phyloP scores from a whole-genome alignment of 2,797 vertebrate genomes.

The Varecia variegata region DNA sequence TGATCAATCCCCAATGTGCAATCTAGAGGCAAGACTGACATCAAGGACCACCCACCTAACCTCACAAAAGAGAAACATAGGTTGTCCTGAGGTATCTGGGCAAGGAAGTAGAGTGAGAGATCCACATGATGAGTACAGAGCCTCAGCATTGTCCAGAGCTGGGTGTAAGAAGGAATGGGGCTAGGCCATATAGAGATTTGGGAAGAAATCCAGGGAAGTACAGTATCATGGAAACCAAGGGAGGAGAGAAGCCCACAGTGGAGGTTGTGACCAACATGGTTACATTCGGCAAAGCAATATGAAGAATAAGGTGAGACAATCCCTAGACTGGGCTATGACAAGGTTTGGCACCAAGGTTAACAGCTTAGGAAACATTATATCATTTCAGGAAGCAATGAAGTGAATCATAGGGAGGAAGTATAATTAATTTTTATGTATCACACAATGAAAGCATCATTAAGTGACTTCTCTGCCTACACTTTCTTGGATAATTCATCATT shows the following conservation, averaged over 20 bases:
- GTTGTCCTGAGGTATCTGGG: background rate
- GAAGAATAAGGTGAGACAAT: background rate
- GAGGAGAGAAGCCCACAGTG: background rate
- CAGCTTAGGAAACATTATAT: background rate
- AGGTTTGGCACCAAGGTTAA: background rate
- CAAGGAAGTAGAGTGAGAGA: background rate
- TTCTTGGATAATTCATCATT: slow-evolving; percentile 9
- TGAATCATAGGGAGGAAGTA: background rate
- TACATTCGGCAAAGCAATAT: background rate
- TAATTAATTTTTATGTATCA: background rate
- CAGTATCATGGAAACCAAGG: background rate
- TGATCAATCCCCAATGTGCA: background rate
- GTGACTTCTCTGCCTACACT: background rate
- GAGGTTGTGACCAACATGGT: background rate
- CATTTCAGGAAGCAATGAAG: background rate
- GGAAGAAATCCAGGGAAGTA: background rate
- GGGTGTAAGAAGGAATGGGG: background rate
- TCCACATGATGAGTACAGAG: background rate
- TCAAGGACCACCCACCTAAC: background rate
- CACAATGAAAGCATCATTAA: slow-evolving; percentile 39
- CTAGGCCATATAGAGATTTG: background rate
- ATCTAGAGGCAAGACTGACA: background rate
- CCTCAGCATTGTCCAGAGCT: background rate
- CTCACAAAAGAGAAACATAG: background rate
- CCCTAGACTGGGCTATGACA: background rate